phyloP scores from a whole-genome alignment of 1,140 invertebrate genomes.

The Gonioctena quinquepunctata region DNA sequence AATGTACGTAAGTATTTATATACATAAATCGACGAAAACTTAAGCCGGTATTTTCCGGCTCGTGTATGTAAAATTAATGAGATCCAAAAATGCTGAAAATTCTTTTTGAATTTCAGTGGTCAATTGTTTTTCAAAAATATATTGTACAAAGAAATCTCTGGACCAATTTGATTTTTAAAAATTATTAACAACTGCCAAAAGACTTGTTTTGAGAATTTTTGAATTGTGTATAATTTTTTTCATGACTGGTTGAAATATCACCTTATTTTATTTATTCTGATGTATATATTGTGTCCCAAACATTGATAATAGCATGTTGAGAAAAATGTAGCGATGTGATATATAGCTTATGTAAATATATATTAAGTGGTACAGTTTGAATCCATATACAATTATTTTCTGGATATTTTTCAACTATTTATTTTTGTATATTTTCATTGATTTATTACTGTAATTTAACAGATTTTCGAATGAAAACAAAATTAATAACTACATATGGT shows the following conservation, averaged over 20 bases:
- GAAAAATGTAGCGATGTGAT: slow-evolving; percentile 40
- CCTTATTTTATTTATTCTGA: slow-evolving; percentile 19
- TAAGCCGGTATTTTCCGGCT: background rate
- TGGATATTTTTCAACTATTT: background rate
- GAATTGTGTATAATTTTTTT: background rate
- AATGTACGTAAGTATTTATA: background rate
- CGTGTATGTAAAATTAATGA: background rate
- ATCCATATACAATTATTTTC: slow-evolving; percentile 8
- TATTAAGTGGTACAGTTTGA: slow-evolving; percentile 35
- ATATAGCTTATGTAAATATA: slow-evolving; percentile 44
- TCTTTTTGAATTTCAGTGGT: background rate
- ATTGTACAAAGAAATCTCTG: slow-evolving; percentile 12
- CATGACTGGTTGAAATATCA: background rate
- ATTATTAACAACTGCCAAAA: slow-evolving; percentile 22
- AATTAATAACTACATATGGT: too few relatives aligned
- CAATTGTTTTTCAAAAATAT: background rate
- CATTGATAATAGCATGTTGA: slow-evolving; percentile 30
- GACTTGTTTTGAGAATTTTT: background rate
- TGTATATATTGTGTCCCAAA: slow-evolving; percentile 20
- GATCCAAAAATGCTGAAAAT: background rate
- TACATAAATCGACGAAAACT: background rate
- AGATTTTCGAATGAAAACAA: too few relatives aligned
- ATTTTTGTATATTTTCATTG: background rate
- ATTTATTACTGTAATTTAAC: too few relatives aligned
- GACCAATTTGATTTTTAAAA: slow-evolving; percentile 28